Conservation (phyloP, 2,113 vertebrate genomes). For the Ictalurus punctatus region DNA sequence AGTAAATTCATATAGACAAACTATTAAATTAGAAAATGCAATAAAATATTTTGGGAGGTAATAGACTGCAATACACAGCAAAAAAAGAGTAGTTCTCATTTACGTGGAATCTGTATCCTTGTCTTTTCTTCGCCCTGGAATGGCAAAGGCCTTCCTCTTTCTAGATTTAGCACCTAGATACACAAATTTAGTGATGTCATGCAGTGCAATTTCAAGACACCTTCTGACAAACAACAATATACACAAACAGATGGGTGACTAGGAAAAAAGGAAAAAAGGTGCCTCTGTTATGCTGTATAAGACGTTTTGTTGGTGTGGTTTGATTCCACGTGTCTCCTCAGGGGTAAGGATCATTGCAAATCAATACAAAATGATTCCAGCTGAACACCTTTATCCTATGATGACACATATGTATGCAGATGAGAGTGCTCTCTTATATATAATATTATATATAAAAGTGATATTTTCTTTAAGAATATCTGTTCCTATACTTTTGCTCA, state of each 20-base stretch:
- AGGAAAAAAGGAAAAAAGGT: too few relatives aligned
- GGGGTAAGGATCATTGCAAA: background rate
- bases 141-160: conserved; percentile 90
- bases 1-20: background rate
- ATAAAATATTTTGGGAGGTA: background rate
- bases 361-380: too few relatives aligned
- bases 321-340: background rate
- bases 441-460: too few relatives aligned
- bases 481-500: too few relatives aligned
- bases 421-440: too few relatives aligned
- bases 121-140: conserved; percentile 92
- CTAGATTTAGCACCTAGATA: conserved; percentile 84
- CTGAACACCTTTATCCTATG: background rate
- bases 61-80: background rate
- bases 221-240: background rate
- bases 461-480: too few relatives aligned
- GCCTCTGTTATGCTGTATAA: background rate
- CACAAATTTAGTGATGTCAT: conserved; percentile 26
- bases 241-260: background rate
- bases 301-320: background rate
- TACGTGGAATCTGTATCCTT: conserved; percentile 94
- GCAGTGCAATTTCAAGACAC: background rate
- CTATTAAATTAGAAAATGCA: background rate
- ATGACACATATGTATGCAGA: background rate
- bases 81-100: conserved; percentile 62